These are phyloP conservation scores for Bostrychus sinensis DNA, from an alignment of 2,113 vertebrate species.

Conservation along the genomic window DNA sequence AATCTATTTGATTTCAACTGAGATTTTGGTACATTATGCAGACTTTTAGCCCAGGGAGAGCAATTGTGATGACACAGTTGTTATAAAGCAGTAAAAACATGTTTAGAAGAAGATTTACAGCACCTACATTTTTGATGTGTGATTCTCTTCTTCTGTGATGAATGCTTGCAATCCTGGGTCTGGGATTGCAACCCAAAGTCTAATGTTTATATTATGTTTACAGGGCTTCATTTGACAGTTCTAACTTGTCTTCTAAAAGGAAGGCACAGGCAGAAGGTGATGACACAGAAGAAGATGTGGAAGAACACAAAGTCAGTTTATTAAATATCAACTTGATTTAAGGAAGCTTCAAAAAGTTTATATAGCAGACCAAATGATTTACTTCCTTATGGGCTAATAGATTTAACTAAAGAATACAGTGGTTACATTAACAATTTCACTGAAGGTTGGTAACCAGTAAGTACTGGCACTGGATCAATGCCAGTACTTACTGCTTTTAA, in stretches of 20 bases:
- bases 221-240: slow-evolving; percentile 91
- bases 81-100: not conserved
- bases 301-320: slow-evolving; percentile 88
- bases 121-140: not conserved
- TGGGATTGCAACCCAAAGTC: not conserved
- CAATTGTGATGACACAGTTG: too few relatives aligned
- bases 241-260: slow-evolving; percentile 83
- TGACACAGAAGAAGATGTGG: slow-evolving; percentile 89
- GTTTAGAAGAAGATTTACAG: not conserved
- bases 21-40: too few relatives aligned
- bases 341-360: not conserved
- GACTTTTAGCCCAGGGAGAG: too few relatives aligned
- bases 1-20: too few relatives aligned
- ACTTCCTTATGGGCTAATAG: not conserved
- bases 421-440: too few relatives aligned
- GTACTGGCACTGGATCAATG: not conserved
- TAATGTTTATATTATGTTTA: slow-evolving; percentile 22
- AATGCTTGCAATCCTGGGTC: too few relatives aligned
- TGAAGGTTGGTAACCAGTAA: not conserved
- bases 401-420: not conserved
- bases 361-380: not conserved
- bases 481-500: too few relatives aligned
- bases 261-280: slow-evolving; percentile 89
- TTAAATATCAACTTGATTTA: not conserved
- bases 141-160: not conserved